Percentiles rank a stretch among this genome's conserved stretches.
Evolutionary conservation across 64 coral and sea anemone genomes (phyloP).

Genomic region (Astreopora myriophthalma): DNA sequence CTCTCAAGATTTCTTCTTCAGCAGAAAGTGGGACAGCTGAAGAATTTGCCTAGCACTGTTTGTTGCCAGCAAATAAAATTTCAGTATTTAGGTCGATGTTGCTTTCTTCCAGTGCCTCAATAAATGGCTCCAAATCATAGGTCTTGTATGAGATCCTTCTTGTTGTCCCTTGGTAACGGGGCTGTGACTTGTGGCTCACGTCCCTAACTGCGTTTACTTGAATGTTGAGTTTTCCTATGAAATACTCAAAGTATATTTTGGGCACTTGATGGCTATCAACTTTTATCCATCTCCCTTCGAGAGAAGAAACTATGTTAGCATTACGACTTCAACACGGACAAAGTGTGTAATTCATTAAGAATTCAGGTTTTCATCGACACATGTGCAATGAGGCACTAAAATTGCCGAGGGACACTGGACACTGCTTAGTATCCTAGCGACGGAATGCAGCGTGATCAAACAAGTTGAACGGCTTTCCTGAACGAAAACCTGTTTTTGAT

Average conservation of each 20-base stretch:
- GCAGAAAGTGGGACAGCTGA: not conserved
- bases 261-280: not conserved
- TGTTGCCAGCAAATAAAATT: not conserved
- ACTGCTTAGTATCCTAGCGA: too few species aligned
- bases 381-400: too few species aligned
- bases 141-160: not conserved
- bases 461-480: too few species aligned
- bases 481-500: too few species aligned
- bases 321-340: too few species aligned
- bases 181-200: not conserved
- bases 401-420: too few species aligned
- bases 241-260: not conserved
- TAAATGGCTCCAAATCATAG: not conserved
- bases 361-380: too few species aligned
- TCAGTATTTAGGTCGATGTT: not conserved
- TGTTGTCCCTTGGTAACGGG: not conserved
- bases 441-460: too few species aligned
- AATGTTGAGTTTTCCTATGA: not conserved
- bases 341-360: too few species aligned
- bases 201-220: not conserved
- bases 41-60: not conserved
- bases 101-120: not conserved
- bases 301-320: not conserved
- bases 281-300: not conserved
- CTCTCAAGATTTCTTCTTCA: not conserved